These are phyloP conservation scores for Hemibagrus wyckioides DNA, from an alignment of 2,113 vertebrate species.

Conservation along the genomic window DNA sequence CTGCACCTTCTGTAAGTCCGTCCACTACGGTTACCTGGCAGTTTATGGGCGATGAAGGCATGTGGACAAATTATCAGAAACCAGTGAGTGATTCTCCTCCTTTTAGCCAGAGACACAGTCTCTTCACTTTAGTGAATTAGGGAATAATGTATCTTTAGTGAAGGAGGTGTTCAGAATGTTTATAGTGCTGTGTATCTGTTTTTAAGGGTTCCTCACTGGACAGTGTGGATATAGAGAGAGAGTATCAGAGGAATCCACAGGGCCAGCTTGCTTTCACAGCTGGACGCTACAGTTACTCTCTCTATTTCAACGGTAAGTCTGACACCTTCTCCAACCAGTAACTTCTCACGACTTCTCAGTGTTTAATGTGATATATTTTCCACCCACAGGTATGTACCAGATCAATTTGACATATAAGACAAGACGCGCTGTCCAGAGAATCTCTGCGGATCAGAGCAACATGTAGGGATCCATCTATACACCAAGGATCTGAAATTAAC, in stretches of 20 bases:
- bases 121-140: no score
- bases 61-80: constrained; percentile 66
- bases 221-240: constrained; percentile 61
- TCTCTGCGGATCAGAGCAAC: neutral
- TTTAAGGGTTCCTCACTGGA: constrained; percentile 60
- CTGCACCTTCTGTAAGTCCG: constrained; percentile 6
- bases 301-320: constrained; percentile 63
- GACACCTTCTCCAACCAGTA: neutral
- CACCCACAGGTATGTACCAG: constrained; percentile 62
- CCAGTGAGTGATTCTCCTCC: constrained; percentile 54
- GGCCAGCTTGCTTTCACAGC: constrained; percentile 54
- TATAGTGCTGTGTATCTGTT: neutral
- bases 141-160: neutral
- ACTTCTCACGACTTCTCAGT: neutral
- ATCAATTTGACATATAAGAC: constrained; percentile 51
- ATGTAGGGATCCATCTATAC: constrained; percentile 47
- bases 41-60: constrained; percentile 62
- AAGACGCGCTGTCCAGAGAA: constrained; percentile 54
- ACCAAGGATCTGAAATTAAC: no score
- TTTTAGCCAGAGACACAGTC: neutral
- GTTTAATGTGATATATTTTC: neutral
- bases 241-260: constrained; percentile 59
- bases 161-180: neutral
- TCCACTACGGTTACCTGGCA: constrained; percentile 60
- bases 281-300: constrained; percentile 42